These are phyloP conservation scores for Eupithecia exiguata DNA, from an alignment of 2,888 invertebrate species.

Conservation along the genomic window DNA sequence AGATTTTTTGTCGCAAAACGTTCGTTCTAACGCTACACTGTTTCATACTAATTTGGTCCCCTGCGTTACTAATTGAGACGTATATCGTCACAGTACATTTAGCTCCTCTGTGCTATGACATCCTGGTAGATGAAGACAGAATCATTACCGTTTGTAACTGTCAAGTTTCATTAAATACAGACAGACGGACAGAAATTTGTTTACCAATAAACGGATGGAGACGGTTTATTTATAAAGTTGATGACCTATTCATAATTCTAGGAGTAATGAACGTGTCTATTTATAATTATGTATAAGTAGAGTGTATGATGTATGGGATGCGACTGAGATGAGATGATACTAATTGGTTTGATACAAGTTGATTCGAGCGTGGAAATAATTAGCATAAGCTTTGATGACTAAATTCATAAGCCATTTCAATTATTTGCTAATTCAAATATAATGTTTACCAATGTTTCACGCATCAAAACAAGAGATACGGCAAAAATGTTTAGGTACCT, in stretches of 20 bases:
- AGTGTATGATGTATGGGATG: slow-evolving; percentile 22
- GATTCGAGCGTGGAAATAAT: slow-evolving; percentile 34
- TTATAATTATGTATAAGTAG: slow-evolving; percentile 18
- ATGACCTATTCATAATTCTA: slow-evolving; percentile 20
- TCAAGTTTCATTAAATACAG: slow-evolving; percentile 38
- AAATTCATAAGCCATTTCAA: neutral
- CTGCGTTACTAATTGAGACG: slow-evolving; percentile 74
- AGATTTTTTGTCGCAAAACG: slow-evolving; percentile 4
- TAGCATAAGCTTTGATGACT: slow-evolving; percentile 12
- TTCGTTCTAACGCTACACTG: slow-evolving; percentile 27
- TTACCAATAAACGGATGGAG: slow-evolving; percentile 24
- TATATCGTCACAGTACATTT: slow-evolving; percentile 66
- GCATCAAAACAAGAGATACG: neutral
- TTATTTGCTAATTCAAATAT: neutral
- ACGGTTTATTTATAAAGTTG: slow-evolving; percentile 22
- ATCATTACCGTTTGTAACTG: slow-evolving; percentile 44
- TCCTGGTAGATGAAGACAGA: slow-evolving; percentile 48
- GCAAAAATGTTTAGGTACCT: too few relatives aligned
- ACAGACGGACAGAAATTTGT: slow-evolving; percentile 10
- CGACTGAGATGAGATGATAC: slow-evolving; percentile 23
- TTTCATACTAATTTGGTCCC: slow-evolving; percentile 56
- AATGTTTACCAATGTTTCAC: neutral
- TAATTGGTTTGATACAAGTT: slow-evolving; percentile 30
- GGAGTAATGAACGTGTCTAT: slow-evolving; percentile 18
- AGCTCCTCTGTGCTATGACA: slow-evolving; percentile 51